Evolutionary conservation across 1,140 invertebrate genomes (phyloP).

Genomic region (Apis dorsata): DNA sequence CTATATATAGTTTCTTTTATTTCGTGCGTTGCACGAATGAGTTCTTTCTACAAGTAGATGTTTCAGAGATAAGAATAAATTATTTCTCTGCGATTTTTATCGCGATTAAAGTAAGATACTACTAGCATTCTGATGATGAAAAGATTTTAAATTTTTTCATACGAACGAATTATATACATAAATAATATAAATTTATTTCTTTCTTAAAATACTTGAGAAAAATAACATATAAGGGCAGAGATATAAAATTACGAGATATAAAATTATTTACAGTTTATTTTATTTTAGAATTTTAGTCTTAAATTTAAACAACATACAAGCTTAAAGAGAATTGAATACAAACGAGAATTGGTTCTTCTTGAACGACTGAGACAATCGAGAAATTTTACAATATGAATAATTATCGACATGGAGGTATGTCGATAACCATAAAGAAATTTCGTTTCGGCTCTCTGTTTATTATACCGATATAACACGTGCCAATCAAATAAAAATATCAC

Average conservation of each 20-base stretch:
- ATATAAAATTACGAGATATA: no score
- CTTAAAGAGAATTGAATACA: neutral
- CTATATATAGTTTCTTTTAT: neutral
- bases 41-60: neutral
- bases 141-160: neutral
- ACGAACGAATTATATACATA: no score
- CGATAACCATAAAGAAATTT: neutral
- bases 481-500: slow-evolving; percentile 11
- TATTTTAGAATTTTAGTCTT: neutral
- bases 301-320: neutral
- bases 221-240: no score
- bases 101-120: no score
- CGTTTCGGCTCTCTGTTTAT: slow-evolving; percentile 2
- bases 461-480: neutral
- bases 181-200: no score
- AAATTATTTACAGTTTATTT: no score
- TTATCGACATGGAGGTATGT: neutral
- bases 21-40: neutral
- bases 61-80: neutral
- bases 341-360: no score
- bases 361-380: neutral
- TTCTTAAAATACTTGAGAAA: no score
- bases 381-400: neutral
- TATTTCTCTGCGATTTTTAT: neutral
- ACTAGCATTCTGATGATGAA: no score